Evolutionary conservation across 2,797 vertebrate genomes (phyloP).

Genomic region (Macropus fuliginosus): DNA sequence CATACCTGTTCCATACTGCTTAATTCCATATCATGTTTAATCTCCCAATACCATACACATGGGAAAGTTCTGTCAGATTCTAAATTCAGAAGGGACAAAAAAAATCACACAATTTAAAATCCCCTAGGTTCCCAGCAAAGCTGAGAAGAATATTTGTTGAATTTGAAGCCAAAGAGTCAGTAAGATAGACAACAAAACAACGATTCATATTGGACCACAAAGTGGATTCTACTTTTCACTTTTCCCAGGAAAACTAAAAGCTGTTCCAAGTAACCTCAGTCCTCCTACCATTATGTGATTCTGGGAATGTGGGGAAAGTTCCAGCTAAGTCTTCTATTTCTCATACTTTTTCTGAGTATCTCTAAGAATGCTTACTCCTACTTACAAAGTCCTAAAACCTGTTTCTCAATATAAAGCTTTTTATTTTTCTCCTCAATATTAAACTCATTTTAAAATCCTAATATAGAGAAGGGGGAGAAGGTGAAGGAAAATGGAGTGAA

Average conservation of each 20-base stretch:
- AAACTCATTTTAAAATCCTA: conserved; percentile 35
- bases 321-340: conserved; percentile 4
- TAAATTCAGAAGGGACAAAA: conserved; percentile 23
- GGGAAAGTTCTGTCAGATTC: background rate
- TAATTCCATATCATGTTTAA: background rate
- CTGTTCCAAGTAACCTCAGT: background rate
- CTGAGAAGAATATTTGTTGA: background rate
- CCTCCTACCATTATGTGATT: background rate
- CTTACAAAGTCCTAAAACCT: conserved; percentile 24
- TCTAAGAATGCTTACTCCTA: conserved; percentile 27
- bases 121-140: background rate
- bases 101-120: background rate
- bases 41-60: background rate
- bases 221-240: background rate
- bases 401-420: conserved; percentile 29
- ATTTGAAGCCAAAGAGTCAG: background rate
- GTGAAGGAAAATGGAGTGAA: background rate
- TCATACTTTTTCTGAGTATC: background rate
- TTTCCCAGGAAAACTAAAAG: background rate
- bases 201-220: background rate
- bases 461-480: conserved; percentile 34
- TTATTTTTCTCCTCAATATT: conserved; percentile 40
- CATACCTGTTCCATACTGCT: background rate
- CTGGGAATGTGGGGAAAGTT: background rate
- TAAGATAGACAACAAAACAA: background rate